phyloP scores from a whole-genome alignment of 1,140 invertebrate species.

The Mamestra configurata region DNA sequence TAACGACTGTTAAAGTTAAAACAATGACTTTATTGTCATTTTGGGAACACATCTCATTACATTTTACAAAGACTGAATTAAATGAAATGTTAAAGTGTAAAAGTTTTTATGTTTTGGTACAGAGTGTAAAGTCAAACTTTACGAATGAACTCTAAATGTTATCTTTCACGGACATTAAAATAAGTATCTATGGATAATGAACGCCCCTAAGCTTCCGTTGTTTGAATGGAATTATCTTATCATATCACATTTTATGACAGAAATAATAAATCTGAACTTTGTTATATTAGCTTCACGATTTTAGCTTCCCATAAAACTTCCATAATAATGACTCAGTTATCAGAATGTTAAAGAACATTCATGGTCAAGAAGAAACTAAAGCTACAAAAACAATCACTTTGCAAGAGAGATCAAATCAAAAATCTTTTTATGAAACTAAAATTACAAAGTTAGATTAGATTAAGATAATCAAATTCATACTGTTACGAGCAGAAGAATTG shows the following conservation, averaged over 20 bases:
- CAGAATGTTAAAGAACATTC: background rate
- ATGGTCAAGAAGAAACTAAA: background rate
- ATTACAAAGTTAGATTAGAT: conserved; percentile 32
- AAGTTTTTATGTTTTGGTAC: conserved; percentile 14
- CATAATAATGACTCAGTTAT: too few relatives aligned
- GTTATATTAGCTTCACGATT: too few relatives aligned
- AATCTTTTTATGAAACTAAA: conserved; percentile 24
- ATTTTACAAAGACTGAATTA: background rate
- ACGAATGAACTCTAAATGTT: background rate
- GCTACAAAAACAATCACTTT: background rate
- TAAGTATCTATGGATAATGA: conserved; percentile 17
- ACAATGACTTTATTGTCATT: conserved; percentile 45
- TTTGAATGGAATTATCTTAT: conserved; percentile 14
- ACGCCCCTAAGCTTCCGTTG: conserved; percentile 6
- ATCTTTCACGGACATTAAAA: conserved; percentile 17
- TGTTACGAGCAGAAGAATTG: background rate
- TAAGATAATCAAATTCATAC: conserved; percentile 29
- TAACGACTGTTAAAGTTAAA: conserved; percentile 20
- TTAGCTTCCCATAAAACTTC: too few relatives aligned
- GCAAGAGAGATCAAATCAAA: background rate
- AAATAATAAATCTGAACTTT: background rate
- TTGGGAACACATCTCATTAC: conserved; percentile 17
- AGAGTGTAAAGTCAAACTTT: background rate
- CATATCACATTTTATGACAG: conserved; percentile 9
- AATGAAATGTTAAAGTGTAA: conserved; percentile 5